Evolutionary conservation across 37 sponge, comb jelly and placozoan species (phyloP), one percentile per base, ranked within the genome.

Genomic region (Agelas oroides): DNA sequence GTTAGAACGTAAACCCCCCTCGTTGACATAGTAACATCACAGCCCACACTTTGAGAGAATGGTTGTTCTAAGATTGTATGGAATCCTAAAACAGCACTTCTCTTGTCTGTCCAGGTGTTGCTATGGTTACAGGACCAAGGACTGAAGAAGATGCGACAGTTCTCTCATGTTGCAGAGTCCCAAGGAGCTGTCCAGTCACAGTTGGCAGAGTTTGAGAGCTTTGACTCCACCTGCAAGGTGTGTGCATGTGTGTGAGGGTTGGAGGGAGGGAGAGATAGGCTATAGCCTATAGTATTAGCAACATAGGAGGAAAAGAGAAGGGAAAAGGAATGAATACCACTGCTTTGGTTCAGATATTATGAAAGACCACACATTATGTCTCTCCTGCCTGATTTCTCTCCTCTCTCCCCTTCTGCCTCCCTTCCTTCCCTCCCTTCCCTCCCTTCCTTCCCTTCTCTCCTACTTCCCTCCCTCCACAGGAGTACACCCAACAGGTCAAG

Each of bases 41-140:
- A n/a, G n/a, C n/a, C n/a, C n/a, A n/a, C n/a, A n/a, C n/a, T n/a
- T n/a, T n/a, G n/a, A n/a, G n/a, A n/a, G n/a, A n/a, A n/a, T n/a
- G n/a, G n/a, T n/a, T n/a, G n/a, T n/a, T n/a, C n/a, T n/a, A n/a
- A n/a, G n/a, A n/a, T n/a, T n/a, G n/a, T n/a, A n/a, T n/a, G n/a
- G n/a, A n/a, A n/a, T n/a, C 46, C 46, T 46, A 46, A 12, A 3
- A 46, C 46, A 46, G 3, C 6, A 8, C 8, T 8, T 46, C 8
- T 46, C 46, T 12, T 8, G 3, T 46, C 46, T 46, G 46, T 3
- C 46, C 36, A 72, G 73, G 78, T 85, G 19, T 46, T 85, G 68
- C 68, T 77, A 15, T 85, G 86, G 86, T 54, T 85, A 31, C 86
- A 85, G 32, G 59, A 55, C 27, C 68, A 69, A 1, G 86, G 86